phyloP scores from a whole-genome alignment of 2,797 vertebrate genomes.

The Menidia menidia region DNA sequence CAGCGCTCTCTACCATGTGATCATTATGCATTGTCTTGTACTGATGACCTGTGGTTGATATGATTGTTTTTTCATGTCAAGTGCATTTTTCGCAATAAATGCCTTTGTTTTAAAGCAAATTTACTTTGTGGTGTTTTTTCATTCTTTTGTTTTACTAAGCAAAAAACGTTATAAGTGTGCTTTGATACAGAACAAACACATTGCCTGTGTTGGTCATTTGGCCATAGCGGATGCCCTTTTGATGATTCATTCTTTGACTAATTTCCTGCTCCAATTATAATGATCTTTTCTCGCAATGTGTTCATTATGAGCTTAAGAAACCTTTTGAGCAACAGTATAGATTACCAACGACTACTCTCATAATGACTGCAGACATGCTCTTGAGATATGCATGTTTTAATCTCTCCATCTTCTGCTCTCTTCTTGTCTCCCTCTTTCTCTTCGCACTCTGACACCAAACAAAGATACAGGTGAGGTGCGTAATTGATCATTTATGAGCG shows the following conservation, averaged over 20 bases:
- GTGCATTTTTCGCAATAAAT: conserved; percentile 90
- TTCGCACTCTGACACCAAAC: conserved; percentile 26
- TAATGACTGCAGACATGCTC: conserved; percentile 19
- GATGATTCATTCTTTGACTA: conserved; percentile 44
- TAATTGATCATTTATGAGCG: conserved; percentile 88
- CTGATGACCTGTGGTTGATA: conserved; percentile 85
- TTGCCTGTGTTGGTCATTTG: conserved; percentile 42
- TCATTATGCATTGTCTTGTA: conserved; percentile 87
- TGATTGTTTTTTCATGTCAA: conserved; percentile 86
- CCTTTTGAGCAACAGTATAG: conserved; percentile 33
- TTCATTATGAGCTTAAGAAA: conserved; percentile 43
- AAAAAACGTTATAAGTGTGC: background rate
- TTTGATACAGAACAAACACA: conserved; percentile 50
- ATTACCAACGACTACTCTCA: conserved; percentile 16
- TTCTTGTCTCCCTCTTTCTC: conserved; percentile 18
- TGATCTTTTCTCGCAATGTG: conserved; percentile 42
- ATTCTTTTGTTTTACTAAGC: conserved; percentile 5
- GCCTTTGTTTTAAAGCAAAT: conserved; percentile 82
- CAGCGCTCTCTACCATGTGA: conserved; percentile 82
- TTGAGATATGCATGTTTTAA: conserved; percentile 29
- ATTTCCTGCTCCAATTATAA: conserved; percentile 51
- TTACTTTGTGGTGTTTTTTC: background rate
- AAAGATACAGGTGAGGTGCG: conserved; percentile 68
- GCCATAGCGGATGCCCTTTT: conserved; percentile 35
- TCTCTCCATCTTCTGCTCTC: conserved; percentile 7